Evolutionary conservation across 2,888 invertebrate species (phyloP).

Genomic region (Epinotia demarniana): DNA sequence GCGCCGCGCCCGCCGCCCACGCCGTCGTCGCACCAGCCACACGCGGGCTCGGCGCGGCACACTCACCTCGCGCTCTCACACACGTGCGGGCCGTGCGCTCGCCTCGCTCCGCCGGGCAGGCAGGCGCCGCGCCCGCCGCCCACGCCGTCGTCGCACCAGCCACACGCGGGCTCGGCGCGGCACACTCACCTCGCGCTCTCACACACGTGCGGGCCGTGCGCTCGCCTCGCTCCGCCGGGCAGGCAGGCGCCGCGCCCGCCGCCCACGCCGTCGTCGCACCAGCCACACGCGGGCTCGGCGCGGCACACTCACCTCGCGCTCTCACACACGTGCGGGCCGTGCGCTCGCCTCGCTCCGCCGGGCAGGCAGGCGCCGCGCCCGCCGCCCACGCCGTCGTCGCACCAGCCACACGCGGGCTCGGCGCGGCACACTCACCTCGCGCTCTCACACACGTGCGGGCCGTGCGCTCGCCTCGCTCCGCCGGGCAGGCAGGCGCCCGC

Average conservation of each 20-base stretch:
- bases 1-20: slow-evolving; percentile 59
- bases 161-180: slow-evolving; percentile 96
- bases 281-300: neutral
- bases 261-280: slow-evolving; percentile 89
- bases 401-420: slow-evolving; percentile 99
- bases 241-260: slow-evolving; percentile 85
- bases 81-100: slow-evolving; percentile 79
- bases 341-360: slow-evolving; percentile 89
- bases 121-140: slow-evolving; percentile 95
- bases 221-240: slow-evolving; percentile 93
- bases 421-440: slow-evolving; percentile 91
- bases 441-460: slow-evolving; percentile 86
- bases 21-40: slow-evolving; percentile 88
- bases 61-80: slow-evolving; percentile 86
- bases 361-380: slow-evolving; percentile 95
- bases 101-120: slow-evolving; percentile 92
- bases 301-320: slow-evolving; percentile 72
- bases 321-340: slow-evolving; percentile 86
- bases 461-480: slow-evolving; percentile 90
- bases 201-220: slow-evolving; percentile 88
- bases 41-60: neutral
- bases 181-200: slow-evolving; percentile 88
- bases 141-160: slow-evolving; percentile 99
- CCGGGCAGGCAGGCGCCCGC: slow-evolving; percentile 91
- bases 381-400: slow-evolving; percentile 96